These are phyloP conservation scores for Lymantria dispar DNA, from an alignment of 2,888 invertebrate species.

Conservation along the genomic window DNA sequence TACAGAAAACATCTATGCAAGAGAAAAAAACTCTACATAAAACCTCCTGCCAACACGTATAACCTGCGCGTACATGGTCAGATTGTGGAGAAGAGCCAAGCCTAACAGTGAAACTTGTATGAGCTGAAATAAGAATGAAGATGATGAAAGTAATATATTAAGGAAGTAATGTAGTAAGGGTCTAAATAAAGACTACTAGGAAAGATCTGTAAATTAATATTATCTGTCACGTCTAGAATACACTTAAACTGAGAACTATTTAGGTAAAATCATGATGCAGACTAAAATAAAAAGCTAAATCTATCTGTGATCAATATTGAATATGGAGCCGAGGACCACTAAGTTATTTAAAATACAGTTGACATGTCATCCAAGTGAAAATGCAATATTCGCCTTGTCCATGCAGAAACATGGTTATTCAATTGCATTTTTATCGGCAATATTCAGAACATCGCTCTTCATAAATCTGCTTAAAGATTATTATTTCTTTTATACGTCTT, in stretches of 20 bases:
- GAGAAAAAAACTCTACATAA: too few species aligned
- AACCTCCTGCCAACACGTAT: too few species aligned
- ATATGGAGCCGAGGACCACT: constrained; percentile 47
- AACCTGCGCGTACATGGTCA: too few species aligned
- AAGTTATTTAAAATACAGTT: constrained; percentile 80
- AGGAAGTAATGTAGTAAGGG: too few species aligned
- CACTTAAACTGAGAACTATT: constrained; percentile 1
- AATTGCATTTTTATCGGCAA: constrained; percentile 49
- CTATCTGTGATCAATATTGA: constrained; percentile 63
- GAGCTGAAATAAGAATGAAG: too few species aligned
- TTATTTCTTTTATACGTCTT: too few species aligned
- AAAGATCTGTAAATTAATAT: neutral
- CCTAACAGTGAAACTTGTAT: too few species aligned
- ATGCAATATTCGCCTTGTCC: constrained; percentile 76
- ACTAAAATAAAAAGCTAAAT: constrained; percentile 30
- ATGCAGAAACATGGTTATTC: constrained; percentile 68
- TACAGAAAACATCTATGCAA: too few species aligned
- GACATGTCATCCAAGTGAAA: constrained; percentile 73
- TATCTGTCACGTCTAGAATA: neutral
- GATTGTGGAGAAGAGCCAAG: too few species aligned
- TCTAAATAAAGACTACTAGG: too few species aligned
- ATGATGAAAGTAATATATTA: too few species aligned
- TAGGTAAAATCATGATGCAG: constrained; percentile 3
- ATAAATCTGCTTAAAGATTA: constrained; percentile 1
- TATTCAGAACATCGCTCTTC: constrained; percentile 46